Evolutionary conservation across 2,888 invertebrate genomes (phyloP), one percentile per base, ranked within the genome.

Genomic region (Rhyacophila evoluta): DNA sequence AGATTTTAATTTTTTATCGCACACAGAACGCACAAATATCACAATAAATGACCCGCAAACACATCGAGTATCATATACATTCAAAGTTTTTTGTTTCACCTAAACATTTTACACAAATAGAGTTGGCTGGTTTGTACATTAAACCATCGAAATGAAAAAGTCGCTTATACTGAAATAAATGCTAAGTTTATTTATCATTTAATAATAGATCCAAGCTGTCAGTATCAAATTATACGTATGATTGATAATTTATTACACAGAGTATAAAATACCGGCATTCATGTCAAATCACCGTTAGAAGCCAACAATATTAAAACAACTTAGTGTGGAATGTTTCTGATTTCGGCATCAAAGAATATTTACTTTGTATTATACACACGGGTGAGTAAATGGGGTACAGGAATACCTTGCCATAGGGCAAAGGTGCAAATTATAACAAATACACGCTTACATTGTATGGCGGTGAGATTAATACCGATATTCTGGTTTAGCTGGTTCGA

Each of bases 361-460:
- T 19, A 25, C 10, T 1, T n/a, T n/a, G n/a, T n/a, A n/a, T n/a
- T 25, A 19, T 19, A 55, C 19, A 19, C 25, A 55, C 19, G 25
- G 25, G 25, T 55, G 25, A 6, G 19, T 55, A 19, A 55, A 55
- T 19, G 25, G 10, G 25, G 10, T 10, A 41, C 6, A 15, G 15
- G 41, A 15, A 41, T 41, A 41, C 41, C 41, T 41, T 41, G 41
- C 41, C 41, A 41, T 41, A 41, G 55, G 55, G 15, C 19, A 55
- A 55, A 55, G 6, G 5, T 25, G 19, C 25, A 55, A 55, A 55
- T 1, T 55, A 19, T 1, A 39, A 6, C 19, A 25, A 55, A 19
- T 55, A 55, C 55, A 55, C 5, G 19, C 19, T 25, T 55, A 55
- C 19, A 55, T 55, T 55, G 25, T 55, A 55, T 0, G 10, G 55